Percentiles rank a stretch among this genome's conserved stretches.
phyloP scores from a whole-genome alignment of 2,113 vertebrate genomes.

The Tetrax tetrax region DNA sequence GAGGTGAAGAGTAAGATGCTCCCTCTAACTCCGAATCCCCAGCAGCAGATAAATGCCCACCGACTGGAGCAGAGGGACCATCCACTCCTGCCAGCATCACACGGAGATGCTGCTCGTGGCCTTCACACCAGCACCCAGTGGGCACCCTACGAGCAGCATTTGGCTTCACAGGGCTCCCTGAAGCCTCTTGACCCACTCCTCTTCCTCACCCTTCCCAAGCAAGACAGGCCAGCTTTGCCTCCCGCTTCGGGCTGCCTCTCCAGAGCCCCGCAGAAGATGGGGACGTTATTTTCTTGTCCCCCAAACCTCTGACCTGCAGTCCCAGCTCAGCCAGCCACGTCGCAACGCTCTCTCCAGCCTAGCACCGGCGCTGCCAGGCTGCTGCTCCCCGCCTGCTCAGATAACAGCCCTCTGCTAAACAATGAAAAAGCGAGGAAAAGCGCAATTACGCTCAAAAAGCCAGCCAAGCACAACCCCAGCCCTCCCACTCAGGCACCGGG shows the following conservation, averaged over 20 bases:
- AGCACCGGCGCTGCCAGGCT: not conserved
- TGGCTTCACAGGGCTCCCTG: not conserved
- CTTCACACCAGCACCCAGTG: not conserved
- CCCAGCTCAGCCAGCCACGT: rapidly evolving
- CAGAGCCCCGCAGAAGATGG: rapidly evolving
- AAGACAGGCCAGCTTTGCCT: not conserved
- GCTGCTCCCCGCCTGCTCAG: not conserved
- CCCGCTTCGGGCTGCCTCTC: not conserved
- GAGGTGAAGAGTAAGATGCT: not conserved
- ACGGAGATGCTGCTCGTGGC: rapidly evolving
- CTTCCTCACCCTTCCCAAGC: not conserved
- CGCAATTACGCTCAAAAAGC: not conserved
- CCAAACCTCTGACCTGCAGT: not conserved
- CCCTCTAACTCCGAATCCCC: rapidly evolving
- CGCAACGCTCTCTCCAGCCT: not conserved
- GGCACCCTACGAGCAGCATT: not conserved
- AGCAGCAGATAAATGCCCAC: rapidly evolving
- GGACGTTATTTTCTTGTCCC: too few species aligned
- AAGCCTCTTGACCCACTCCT: not conserved
- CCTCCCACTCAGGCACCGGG: not conserved
- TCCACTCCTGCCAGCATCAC: not conserved
- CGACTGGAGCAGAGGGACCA: not conserved
- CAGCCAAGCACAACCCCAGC: not conserved
- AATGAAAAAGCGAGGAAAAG: not conserved
- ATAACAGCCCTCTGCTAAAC: not conserved